Evolutionary conservation across 2,113 vertebrate genomes (phyloP), one percentile per base, ranked within the genome.

Genomic region (Elephas maximus): DNA sequence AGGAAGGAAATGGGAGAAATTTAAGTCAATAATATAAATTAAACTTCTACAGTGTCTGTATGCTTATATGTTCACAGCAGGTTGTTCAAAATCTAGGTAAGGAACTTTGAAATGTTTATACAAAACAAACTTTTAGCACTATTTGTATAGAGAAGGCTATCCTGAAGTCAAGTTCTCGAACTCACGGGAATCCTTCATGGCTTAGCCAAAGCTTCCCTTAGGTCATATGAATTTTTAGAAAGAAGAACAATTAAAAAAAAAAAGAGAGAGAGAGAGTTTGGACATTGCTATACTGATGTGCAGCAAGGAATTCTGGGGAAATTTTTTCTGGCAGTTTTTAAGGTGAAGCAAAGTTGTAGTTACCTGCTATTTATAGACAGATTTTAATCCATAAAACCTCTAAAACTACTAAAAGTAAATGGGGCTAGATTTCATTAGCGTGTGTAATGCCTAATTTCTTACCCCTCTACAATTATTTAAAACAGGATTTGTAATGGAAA

Each of bases 181-280:
- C 82, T 76, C 82, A 33, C 11, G 53, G 82, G 86, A 92, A 30
- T 45, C 37, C 60, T 95, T 63, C 74, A 21, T n/a, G 45, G 41
- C 41, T 57, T 48, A 30, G 26, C 83, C 83, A 84, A 6, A 71
- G 63, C 0, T 71, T 87, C 92, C 51, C 21, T 81, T 62, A 33
- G 84, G 92, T 76, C 18, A 69, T 37, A 37, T n/a, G 63, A 76
- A 78, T 74, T 92, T 97, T 96, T 82, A 88, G 57, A 89, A 88
- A 93, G 57, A 37, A 53, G 51, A 90, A 89, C 28, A 44, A 45
- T 77, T 12, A 53, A 57, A 57, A 57, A 57, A 57, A 85, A 90
- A 14, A 71, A 91, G 48, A 84, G 37, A 48, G 48, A 48, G 10
- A 10, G 63, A 89, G 17, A 78, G 41, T 33, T 67, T 93, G 28